Base-by-base conservation (phyloP, 2,888 invertebrate species). In the Isoperla grammatica region DNA sequence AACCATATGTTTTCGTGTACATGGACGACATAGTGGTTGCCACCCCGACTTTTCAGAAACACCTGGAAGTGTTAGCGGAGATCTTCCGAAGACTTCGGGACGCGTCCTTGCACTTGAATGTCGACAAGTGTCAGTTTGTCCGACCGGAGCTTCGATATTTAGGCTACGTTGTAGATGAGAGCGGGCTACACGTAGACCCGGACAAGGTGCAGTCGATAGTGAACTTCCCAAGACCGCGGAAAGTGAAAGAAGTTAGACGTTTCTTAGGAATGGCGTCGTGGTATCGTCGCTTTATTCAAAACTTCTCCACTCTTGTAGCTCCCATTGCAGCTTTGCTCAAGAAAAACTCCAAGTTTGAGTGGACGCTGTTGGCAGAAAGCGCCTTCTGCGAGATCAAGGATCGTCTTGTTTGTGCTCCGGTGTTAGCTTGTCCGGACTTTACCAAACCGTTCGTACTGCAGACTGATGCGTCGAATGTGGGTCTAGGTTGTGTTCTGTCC, bases 161-260 rank as follows among this genome's bases (percentile, higher is more conserved):
- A 2, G 72, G 73, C 1, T 71, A 70, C 56, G 37, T 70, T 20
- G n/a, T n/a, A n/a, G n/a, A n/a, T n/a, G n/a, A n/a, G n/a, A n/a
- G n/a, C n/a, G n/a, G n/a, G n/a, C n/a, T 70, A 4, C 48, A 60
- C 1, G 61, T 65, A 1, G 65, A 71, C 49, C 67, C 66, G 0
- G 65, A 65, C 0, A 66, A 63, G 49, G 59, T 68, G 0, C 39
- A 53, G 1, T 58, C 64, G 1, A 65, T 67, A 0, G 5, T 64
- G 15, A 56, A 66, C 13, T 65, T 68, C 13, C 67, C 68, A 5
- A n/a, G 20, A 2, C 72, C 71, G 1, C 56, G 39, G 3, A 67
- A 46, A 39, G 56, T 67, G 1, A 57, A 61, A 2, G 64, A 68
- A 22, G 50, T 70, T 5, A 53, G 65, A 23, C 56, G 65, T 2